phyloP scores from a whole-genome alignment of 2,888 invertebrate genomes.

The Prosopocoilus inquinatus region DNA sequence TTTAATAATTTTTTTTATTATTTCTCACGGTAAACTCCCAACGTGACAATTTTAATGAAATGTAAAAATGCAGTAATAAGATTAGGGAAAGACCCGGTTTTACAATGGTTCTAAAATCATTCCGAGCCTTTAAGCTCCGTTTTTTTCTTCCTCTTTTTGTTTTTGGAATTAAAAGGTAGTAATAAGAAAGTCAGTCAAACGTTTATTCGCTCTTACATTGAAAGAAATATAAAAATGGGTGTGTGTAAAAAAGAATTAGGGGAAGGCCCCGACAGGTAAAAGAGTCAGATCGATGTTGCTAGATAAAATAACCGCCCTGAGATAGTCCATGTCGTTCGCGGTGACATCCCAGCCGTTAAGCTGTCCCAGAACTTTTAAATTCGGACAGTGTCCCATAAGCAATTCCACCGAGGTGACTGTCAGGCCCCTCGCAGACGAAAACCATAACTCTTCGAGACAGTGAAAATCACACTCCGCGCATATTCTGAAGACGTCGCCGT shows the following conservation, averaged over 20 bases:
- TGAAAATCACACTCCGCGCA: constrained; percentile 64
- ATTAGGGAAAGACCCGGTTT: too few relatives aligned
- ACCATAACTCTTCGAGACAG: constrained; percentile 66
- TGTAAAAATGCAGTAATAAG: too few relatives aligned
- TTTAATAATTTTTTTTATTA: too few relatives aligned
- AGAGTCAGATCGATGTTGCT: constrained; percentile 66
- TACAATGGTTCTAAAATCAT: too few relatives aligned
- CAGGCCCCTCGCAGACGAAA: constrained; percentile 65
- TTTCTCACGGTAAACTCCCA: too few relatives aligned
- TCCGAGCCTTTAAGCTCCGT: too few relatives aligned
- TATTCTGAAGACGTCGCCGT: constrained; percentile 67
- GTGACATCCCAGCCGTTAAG: constrained; percentile 67
- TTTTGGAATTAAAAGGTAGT: too few relatives aligned
- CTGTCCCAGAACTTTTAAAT: constrained; percentile 62
- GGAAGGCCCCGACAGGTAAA: constrained; percentile 55
- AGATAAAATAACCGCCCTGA: constrained; percentile 63
- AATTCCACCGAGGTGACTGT: constrained; percentile 64
- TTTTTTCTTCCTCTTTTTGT: too few relatives aligned
- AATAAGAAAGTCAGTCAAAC: too few relatives aligned
- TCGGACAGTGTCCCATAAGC: constrained; percentile 66
- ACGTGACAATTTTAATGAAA: too few relatives aligned
- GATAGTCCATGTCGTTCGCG: constrained; percentile 65
- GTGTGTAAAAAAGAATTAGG: constrained; percentile 31
- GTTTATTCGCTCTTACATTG: too few relatives aligned
- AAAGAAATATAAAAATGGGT: background rate